Conservation (phyloP, 2,797 vertebrate species). For the Molossus molossus region DNA sequence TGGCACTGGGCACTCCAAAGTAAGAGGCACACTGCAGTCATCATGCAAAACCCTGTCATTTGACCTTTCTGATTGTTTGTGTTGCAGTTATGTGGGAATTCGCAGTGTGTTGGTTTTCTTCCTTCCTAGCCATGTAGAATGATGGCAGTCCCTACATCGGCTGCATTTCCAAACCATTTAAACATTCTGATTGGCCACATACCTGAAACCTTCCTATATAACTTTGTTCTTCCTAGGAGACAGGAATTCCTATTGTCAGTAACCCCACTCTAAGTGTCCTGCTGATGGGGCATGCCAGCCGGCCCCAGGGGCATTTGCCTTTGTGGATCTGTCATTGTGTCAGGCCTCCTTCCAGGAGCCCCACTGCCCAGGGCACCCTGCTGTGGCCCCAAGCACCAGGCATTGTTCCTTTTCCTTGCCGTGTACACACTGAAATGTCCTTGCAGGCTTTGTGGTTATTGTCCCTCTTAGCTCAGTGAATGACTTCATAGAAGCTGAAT, state of each 20-base stretch:
- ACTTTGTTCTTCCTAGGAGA: background rate
- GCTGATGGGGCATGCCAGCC: background rate
- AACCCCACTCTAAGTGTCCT: background rate
- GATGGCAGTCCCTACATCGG: background rate
- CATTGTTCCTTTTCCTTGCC: background rate
- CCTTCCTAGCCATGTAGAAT: background rate
- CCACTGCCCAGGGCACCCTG: background rate
- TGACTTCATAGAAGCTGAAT: constrained; percentile 65
- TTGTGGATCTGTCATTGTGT: background rate
- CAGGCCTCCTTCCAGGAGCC: background rate
- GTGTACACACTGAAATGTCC: background rate
- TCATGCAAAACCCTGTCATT: background rate
- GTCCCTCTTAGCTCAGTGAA: constrained; percentile 45
- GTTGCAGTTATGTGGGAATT: background rate
- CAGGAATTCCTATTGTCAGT: background rate
- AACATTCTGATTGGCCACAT: background rate
- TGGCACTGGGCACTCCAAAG: background rate
- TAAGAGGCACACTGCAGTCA: background rate
- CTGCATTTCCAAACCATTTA: background rate
- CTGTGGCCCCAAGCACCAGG: rapidly evolving
- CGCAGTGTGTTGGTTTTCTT: background rate
- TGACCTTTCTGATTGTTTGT: background rate
- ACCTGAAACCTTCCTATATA: constrained; percentile 10
- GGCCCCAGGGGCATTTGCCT: background rate
- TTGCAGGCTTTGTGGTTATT: background rate